Evolutionary conservation across 23 tunicate genomes (phyloP).

Genomic region (Halocynthia aurantium): DNA sequence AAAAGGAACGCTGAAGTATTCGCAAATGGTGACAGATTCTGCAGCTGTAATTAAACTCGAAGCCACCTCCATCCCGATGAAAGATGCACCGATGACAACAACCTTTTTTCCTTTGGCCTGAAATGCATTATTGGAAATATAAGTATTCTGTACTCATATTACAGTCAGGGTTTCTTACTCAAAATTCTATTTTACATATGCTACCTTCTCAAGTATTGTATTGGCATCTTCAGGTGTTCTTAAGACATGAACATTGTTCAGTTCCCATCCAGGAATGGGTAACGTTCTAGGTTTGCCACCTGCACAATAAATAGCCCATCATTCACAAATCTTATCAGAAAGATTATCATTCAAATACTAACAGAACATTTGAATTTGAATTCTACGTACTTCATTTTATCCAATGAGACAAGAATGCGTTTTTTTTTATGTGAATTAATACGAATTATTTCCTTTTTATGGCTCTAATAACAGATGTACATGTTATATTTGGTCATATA

Average conservation of each 20-base stretch:
- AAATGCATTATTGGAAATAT: not conserved
- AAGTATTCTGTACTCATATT: not conserved
- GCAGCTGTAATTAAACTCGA: conserved; percentile 51
- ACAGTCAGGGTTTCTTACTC: not conserved
- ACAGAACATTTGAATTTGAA: too few species aligned
- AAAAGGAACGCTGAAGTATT: conserved; percentile 74
- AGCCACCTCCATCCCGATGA: conserved; percentile 98
- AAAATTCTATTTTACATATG: not conserved
- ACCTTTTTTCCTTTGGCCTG: conserved; percentile 45
- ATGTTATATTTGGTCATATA: too few species aligned
- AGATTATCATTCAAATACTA: not conserved
- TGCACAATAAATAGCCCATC: not conserved
- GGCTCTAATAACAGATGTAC: too few species aligned
- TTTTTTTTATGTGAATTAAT: too few species aligned
- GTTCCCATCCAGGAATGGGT: conserved; percentile 86
- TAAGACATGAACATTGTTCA: conserved; percentile 65
- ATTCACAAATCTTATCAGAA: not conserved
- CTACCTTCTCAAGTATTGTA: conserved; percentile 27
- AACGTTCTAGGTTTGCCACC: conserved; percentile 68
- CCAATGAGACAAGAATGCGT: too few species aligned
- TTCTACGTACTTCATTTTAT: too few species aligned
- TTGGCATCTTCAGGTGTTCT: conserved; percentile 72
- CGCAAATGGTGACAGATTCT: conserved; percentile 62
- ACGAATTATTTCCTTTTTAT: too few species aligned
- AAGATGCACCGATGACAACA: conserved; percentile 80